Evolutionary conservation across 2,888 invertebrate genomes (phyloP).

Genomic region (Synergus gifuensis): DNA sequence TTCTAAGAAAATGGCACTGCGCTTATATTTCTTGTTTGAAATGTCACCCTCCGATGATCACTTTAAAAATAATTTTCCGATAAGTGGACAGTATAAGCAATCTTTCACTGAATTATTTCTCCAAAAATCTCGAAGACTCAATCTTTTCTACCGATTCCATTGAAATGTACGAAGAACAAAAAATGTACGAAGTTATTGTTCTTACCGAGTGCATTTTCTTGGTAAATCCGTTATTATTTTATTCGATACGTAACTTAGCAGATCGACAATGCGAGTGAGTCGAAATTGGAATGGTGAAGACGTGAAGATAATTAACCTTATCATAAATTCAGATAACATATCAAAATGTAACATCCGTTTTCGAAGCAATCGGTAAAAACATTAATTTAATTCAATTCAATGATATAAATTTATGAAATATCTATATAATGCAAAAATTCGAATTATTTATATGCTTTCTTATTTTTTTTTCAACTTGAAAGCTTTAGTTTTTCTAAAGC

Average conservation of each 20-base stretch:
- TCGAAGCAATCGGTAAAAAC: neutral
- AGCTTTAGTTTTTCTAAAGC: too few species aligned
- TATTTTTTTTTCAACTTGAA: too few species aligned
- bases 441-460: too few species aligned
- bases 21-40: neutral
- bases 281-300: neutral
- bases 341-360: conserved; percentile 23
- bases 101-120: too few species aligned
- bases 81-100: too few species aligned
- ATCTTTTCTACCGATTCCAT: neutral
- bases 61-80: too few species aligned
- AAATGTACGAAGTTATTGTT: neutral
- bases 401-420: neutral
- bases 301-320: conserved; percentile 46
- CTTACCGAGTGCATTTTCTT: conserved; percentile 19
- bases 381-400: neutral
- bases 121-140: neutral
- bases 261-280: neutral
- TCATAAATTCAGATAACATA: conserved; percentile 53
- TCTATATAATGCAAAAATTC: too few species aligned
- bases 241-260: neutral
- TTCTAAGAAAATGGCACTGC: neutral
- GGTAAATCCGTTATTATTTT: neutral
- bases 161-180: too few species aligned
- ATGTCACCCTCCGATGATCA: too few species aligned